Evolutionary conservation across 2,797 vertebrate genomes (phyloP).

Genomic region (Poeciliopsis turneri): DNA sequence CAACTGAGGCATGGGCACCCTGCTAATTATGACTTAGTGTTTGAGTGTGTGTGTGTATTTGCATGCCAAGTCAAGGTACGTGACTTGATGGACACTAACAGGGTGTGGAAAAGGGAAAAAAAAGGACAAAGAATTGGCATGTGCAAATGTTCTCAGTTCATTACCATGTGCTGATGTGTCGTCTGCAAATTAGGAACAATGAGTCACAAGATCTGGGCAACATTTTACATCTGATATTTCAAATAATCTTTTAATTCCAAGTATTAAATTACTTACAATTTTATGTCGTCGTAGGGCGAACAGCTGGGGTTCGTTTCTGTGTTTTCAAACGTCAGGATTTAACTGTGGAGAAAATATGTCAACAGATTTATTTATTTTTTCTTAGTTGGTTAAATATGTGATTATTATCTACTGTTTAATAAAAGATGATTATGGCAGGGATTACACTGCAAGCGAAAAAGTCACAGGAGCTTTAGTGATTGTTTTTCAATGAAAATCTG

Average conservation of each 20-base stretch:
- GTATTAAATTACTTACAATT: neutral
- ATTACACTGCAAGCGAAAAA: neutral
- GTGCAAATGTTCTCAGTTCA: constrained; percentile 62
- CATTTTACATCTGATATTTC: neutral
- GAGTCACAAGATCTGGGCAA: neutral
- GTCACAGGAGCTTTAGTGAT: neutral
- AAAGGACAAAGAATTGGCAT: constrained; percentile 39
- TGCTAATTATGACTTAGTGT: constrained; percentile 62
- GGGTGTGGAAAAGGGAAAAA: constrained; percentile 29
- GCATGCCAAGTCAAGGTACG: constrained; percentile 44
- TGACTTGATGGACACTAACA: constrained; percentile 55
- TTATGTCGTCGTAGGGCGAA: neutral
- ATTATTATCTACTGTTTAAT: neutral
- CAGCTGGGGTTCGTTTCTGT: too few species aligned
- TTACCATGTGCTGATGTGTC: constrained; percentile 29
- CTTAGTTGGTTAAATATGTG: neutral
- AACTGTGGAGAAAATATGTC: neutral
- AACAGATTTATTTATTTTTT: neutral
- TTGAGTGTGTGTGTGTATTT: constrained; percentile 14
- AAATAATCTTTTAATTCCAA: neutral
- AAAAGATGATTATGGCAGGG: neutral
- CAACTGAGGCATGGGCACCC: constrained; percentile 65
- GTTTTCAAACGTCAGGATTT: neutral
- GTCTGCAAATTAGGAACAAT: constrained; percentile 40
- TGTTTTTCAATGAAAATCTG: neutral